Percentiles rank a stretch among this genome's conserved stretches.
Conservation (phyloP, 2,888 invertebrate species). For the Chymomyza fuscimana region DNA sequence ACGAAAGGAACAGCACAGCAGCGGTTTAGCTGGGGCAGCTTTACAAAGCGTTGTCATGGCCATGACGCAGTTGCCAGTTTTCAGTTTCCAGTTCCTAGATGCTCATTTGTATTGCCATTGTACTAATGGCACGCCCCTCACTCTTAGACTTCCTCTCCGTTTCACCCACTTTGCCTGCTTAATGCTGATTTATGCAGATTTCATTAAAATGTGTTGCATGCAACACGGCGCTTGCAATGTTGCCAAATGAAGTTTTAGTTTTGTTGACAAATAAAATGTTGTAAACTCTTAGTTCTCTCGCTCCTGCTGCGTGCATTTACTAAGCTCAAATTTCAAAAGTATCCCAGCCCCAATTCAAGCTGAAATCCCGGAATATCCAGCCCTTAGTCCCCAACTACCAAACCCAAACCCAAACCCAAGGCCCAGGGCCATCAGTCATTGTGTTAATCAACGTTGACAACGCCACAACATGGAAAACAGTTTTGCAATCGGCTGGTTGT, state of each 20-base stretch:
- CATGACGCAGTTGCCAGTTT: constrained; percentile 35
- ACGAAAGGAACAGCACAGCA: constrained; percentile 24
- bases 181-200: constrained; percentile 75
- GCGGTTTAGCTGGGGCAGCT: background rate
- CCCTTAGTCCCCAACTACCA: background rate
- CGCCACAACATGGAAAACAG: constrained; percentile 62
- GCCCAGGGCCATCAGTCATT: constrained; percentile 70
- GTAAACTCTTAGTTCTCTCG: constrained; percentile 14
- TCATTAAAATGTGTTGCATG: constrained; percentile 63
- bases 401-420: background rate
- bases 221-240: constrained; percentile 33
- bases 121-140: background rate
- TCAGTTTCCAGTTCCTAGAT: constrained; percentile 30
- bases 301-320: background rate
- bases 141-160: constrained; percentile 17
- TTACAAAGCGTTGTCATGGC: constrained; percentile 57
- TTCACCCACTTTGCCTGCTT: constrained; percentile 22
- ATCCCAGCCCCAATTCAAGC: background rate
- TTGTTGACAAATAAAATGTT: constrained; percentile 46
- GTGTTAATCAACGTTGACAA: constrained; percentile 73
- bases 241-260: constrained; percentile 65
- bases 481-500: constrained; percentile 33
- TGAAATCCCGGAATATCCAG: background rate
- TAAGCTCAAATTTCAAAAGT: background rate
- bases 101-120: constrained; percentile 68